Base-by-base conservation (phyloP, 2,797 vertebrate species). In the Eupleurogrammus muticus region DNA sequence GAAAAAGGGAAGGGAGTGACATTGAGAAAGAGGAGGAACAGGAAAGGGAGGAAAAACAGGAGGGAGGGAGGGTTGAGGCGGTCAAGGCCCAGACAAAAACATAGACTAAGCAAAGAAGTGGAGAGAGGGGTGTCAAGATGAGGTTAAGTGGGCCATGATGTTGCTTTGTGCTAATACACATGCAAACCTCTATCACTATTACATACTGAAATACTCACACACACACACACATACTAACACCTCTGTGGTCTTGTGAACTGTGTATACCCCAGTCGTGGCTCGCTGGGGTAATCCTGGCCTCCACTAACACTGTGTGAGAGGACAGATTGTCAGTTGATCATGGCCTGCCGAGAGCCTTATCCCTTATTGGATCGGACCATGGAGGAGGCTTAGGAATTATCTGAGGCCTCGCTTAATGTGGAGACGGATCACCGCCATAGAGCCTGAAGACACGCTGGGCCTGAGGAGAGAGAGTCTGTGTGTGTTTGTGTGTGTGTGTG, bases 381-480 rank as follows among this genome's bases (percentile, higher is more conserved):
- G 92, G 95, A 96, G 95, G 95, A 96, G 94, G 95, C 95, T 97
- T 97, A 96, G 95, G 95, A 97, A 97, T 96, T 96, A 97, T 96
- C 96, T 95, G 94, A 95, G 93, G 95, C 94, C 92, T 94, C 92
- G 87, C 93, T 96, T 96, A 96, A 96, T 96, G 66, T 68, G 71
- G 5, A 12, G 20, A 10, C n/a, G n/a, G n/a, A n/a, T n/a, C n/a
- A n/a, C n/a, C n/a, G n/a, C n/a, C n/a, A n/a, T n/a, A n/a, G n/a
- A n/a, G n/a, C n/a, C n/a, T n/a, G n/a, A n/a, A n/a, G n/a, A n/a
- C n/a, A n/a, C n/a, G n/a, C n/a, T n/a, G n/a, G n/a, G n/a, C n/a
- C n/a, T n/a, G n/a, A n/a, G n/a, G 42, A 51, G 34, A 42, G 24
- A 10, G 44, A 9, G 38, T n/a, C n/a, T n/a, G n/a, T n/a, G n/a